Evolutionary conservation across 2,797 vertebrate genomes (phyloP).

Genomic region (Anabacerthia variegaticeps): DNA sequence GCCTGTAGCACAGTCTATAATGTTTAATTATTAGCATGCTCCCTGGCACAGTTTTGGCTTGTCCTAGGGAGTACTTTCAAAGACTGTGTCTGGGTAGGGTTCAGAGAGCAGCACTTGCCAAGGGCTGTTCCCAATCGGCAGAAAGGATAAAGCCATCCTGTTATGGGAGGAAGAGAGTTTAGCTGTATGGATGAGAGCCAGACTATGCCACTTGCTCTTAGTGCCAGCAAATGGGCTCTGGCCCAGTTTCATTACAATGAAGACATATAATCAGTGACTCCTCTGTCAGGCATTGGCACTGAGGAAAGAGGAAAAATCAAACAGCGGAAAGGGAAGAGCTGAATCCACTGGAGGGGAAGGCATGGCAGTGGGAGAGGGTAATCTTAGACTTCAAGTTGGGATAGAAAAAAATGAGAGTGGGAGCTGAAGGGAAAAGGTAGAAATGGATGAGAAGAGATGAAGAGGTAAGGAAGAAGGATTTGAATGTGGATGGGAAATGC

Average conservation of each 20-base stretch:
- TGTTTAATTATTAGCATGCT: conserved; percentile 48
- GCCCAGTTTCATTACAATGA: conserved; percentile 69
- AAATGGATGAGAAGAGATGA: background rate
- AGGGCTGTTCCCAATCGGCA: conserved; percentile 54
- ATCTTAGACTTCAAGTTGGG: background rate
- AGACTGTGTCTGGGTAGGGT: conserved; percentile 38
- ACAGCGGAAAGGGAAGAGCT: background rate
- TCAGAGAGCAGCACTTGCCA: conserved; percentile 58
- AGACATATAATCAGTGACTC: conserved; percentile 63
- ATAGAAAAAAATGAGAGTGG: background rate
- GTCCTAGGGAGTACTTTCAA: conserved; percentile 15
- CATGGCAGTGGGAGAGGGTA: background rate
- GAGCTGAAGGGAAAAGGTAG: background rate
- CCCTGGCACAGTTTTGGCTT: conserved; percentile 37
- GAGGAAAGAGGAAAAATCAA: background rate
- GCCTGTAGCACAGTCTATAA: background rate
- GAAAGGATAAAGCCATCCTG: conserved; percentile 66
- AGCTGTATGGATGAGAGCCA: conserved; percentile 62
- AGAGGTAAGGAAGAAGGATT: background rate
- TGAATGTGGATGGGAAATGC: background rate
- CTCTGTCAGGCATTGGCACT: conserved; percentile 30
- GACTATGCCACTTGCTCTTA: conserved; percentile 53
- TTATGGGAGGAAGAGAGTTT: conserved; percentile 52
- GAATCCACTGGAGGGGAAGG: background rate
- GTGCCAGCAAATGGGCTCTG: conserved; percentile 50